These are phyloP conservation scores for Parnassius orleans DNA, from an alignment of 2,888 invertebrate genomes.

Conservation along the genomic window DNA sequence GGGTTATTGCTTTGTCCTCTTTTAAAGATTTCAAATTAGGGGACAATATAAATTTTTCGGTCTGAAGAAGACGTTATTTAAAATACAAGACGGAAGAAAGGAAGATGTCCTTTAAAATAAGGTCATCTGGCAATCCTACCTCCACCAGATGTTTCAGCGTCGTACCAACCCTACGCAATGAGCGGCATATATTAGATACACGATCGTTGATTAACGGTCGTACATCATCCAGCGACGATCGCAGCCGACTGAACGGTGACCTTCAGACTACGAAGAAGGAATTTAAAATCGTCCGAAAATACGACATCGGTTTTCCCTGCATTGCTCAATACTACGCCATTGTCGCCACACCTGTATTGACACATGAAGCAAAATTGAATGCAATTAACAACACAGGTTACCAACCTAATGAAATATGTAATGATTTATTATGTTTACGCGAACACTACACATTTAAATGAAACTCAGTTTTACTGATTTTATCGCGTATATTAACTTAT, in stretches of 20 bases:
- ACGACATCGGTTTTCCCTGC: conserved; percentile 33
- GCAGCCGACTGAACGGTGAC: conserved; percentile 28
- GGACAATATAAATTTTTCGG: no score
- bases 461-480: no score
- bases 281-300: conserved; percentile 40
- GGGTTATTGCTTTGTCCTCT: no score
- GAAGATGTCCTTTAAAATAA: no score
- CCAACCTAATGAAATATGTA: not conserved
- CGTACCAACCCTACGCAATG: not conserved
- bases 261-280: conserved; percentile 37
- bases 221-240: conserved; percentile 9
- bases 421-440: not conserved
- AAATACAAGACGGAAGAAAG: no score
- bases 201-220: not conserved
- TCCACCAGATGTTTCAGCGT: not conserved
- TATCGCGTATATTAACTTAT: no score
- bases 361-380: not conserved
- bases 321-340: conserved; percentile 16
- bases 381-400: not conserved
- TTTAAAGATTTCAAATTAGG: no score
- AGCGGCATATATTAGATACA: not conserved
- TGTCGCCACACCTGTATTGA: conserved; percentile 14
- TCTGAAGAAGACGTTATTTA: no score
- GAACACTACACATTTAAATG: no score
- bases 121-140: no score